Conservation (phyloP, 2,797 vertebrate species). For the Cacajao melanocephalus region DNA sequence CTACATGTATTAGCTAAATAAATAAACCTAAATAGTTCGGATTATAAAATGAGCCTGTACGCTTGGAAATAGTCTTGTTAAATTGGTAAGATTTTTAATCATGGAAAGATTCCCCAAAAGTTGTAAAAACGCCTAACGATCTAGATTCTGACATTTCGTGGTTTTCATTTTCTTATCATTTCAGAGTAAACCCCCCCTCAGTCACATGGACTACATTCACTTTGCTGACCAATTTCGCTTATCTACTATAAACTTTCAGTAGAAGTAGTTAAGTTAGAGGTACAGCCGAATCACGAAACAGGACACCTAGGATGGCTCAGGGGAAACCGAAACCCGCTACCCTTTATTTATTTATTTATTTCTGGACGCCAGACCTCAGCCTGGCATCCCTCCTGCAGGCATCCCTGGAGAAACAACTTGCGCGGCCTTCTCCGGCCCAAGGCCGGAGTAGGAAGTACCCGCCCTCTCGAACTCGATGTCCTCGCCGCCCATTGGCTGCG, state of each 20-base stretch:
- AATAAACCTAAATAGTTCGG: neutral
- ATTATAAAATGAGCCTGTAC: neutral
- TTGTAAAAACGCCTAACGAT: neutral
- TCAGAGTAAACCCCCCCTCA: neutral
- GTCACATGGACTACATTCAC: neutral
- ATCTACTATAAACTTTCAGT: neutral
- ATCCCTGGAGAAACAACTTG: neutral
- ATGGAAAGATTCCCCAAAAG: neutral
- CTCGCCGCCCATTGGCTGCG: slow-evolving; percentile 41
- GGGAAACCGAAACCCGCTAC: neutral
- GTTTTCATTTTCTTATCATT: neutral
- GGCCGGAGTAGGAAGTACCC: slow-evolving; percentile 59
- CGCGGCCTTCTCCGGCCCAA: fast-evolving
- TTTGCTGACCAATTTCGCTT: neutral
- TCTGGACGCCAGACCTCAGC: neutral
- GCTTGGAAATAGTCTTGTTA: neutral
- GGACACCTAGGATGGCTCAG: too few relatives aligned
- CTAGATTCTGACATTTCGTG: neutral
- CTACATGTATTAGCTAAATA: neutral
- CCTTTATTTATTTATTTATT: too few relatives aligned
- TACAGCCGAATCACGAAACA: neutral
- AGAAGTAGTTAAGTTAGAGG: neutral
- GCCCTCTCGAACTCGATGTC: neutral
- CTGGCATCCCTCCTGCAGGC: neutral
- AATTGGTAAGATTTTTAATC: neutral